Evolutionary conservation across 2,113 vertebrate genomes (phyloP), one percentile per base, ranked within the genome.

Genomic region (Picathartes gymnocephalus): DNA sequence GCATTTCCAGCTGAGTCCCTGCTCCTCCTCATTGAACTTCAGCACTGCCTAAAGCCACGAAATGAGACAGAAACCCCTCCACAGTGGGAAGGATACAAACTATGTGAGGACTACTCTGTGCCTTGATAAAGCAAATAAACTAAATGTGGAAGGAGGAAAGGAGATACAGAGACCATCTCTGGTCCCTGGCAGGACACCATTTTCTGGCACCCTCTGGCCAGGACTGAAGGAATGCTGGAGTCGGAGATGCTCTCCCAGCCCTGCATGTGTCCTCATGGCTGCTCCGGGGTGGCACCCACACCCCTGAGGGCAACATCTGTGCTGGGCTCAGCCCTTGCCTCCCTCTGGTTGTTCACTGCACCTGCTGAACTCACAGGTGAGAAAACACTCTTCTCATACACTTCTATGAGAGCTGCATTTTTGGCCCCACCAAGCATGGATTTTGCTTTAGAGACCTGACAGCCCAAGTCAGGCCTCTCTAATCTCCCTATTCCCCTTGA

Each of bases 1-100:
- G 86, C 83, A 86, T 64, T 97, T 95, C 83, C 92, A 97, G 86
- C 88, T 18, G 72, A 88, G 83, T 51, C 88, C 44, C 86, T 92
- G 72, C 94, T 91, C 92, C 86, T 95, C 83, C 80, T 89, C 48
- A 48, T 42, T 93, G 89, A 93, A 95, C 86, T 89, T 50, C 91
- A 92, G 95, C 77, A 76, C 53, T 79, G 92, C 83, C 72, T 92
- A 16, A 91, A 95, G 92, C 76, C 89, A 91, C 88, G 64, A 65
- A 91, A 91, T 84, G 81, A 92, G 70, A 92, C 65, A 92, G 70
- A 95, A 84, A 40, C 73, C 57, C n/a, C 61, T 51, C 40, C 53
- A n/a, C 74, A 64, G 47, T 4, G 48, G 50, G 81, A 90, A 79
- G 35, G 77, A 48, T 51, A 40, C 50, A 37, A 80, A 69, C 35